Conservation (phyloP, 53 echinoderm and acorn worm species). For the Henricia sp. region DNA sequence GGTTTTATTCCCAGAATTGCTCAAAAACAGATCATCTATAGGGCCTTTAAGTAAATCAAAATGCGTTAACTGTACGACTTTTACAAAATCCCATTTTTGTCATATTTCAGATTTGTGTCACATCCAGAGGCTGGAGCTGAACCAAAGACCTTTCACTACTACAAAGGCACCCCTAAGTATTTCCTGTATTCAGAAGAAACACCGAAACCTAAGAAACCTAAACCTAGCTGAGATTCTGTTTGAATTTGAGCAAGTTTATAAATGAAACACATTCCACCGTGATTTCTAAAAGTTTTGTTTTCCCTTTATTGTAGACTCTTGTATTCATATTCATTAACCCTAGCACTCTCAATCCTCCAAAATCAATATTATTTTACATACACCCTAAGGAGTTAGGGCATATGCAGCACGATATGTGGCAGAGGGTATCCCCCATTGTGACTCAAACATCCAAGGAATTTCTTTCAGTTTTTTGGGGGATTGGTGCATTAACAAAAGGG, state of each 20-base stretch:
- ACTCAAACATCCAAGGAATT: no score
- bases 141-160: slow-evolving; percentile 63
- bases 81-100: not conserved
- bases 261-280: no score
- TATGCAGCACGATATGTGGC: no score
- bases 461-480: no score
- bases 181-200: slow-evolving; percentile 33
- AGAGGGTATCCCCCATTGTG: no score
- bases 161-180: slow-evolving; percentile 85
- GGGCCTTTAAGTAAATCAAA: not conserved
- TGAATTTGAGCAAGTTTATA: not conserved
- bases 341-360: not conserved
- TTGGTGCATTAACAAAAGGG: no score
- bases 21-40: not conserved
- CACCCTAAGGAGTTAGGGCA: no score
- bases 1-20: no score
- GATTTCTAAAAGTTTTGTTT: not conserved
- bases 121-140: slow-evolving; percentile 25
- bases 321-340: not conserved
- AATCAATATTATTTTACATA: no score
- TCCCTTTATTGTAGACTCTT: not conserved
- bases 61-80: no score
- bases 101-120: slow-evolving; percentile 70
- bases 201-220: not conserved
- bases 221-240: not conserved